These are phyloP conservation scores for Nothocercus julius DNA, from an alignment of 2,113 vertebrate species.

Conservation along the genomic window DNA sequence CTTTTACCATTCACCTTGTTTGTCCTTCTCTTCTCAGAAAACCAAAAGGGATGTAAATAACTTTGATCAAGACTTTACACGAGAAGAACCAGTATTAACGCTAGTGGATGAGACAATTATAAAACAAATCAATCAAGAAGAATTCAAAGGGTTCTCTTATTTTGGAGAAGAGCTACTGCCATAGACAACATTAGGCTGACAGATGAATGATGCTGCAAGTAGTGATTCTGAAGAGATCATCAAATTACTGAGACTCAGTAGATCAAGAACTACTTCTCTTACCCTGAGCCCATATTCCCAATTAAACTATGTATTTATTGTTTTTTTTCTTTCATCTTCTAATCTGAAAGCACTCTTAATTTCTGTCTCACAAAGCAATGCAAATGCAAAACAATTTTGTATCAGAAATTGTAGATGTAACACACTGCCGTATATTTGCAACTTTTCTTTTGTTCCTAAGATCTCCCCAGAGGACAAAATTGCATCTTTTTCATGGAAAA, in stretches of 20 bases:
- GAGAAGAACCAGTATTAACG: constrained; percentile 95
- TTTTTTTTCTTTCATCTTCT: constrained; percentile 50
- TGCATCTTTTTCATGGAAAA: constrained; percentile 27
- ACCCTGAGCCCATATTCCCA: constrained; percentile 67
- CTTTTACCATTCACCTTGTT: constrained; percentile 49
- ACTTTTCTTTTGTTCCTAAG: constrained; percentile 53
- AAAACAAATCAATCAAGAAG: constrained; percentile 99
- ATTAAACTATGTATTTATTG: constrained; percentile 82
- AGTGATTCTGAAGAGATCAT: constrained; percentile 65
- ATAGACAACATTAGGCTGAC: constrained; percentile 70
- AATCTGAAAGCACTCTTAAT: constrained; percentile 76
- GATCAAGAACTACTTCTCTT: constrained; percentile 75
- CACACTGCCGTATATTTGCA: constrained; percentile 53
- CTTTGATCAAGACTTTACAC: constrained; percentile 99
- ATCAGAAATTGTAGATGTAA: constrained; percentile 69
- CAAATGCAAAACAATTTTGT: constrained; percentile 69
- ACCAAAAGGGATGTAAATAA: constrained; percentile 99
- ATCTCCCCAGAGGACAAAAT: constrained; percentile 22
- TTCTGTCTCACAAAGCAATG: constrained; percentile 71
- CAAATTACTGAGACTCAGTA: constrained; percentile 70
- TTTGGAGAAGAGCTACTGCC: constrained; percentile 92
- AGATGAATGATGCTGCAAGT: constrained; percentile 64
- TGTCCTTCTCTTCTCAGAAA: constrained; percentile 85
- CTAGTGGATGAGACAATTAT: constrained; percentile 95
- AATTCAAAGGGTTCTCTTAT: constrained; percentile 99